A percentile compares a stretch with the other conserved stretches of the same genome.
These are phyloP conservation scores for Spondyliosoma cantharus DNA, from an alignment of 2,797 vertebrate species.

Conservation along the genomic window DNA sequence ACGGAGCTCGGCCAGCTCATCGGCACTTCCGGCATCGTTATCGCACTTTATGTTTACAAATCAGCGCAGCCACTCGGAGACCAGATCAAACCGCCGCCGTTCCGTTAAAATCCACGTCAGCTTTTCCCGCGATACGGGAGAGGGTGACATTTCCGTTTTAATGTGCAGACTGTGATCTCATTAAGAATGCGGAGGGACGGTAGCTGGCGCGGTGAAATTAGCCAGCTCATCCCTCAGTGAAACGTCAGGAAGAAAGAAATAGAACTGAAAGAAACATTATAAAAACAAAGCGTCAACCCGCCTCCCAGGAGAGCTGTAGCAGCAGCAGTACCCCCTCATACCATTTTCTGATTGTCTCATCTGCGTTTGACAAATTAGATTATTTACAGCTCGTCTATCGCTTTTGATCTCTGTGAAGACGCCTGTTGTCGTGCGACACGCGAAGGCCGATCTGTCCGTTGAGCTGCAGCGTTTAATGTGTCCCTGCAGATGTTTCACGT, in stretches of 20 bases:
- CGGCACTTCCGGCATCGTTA: constrained; percentile 56
- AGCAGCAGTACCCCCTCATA: constrained; percentile 17
- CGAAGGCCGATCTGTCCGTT: constrained; percentile 9
- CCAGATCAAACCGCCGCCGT: constrained; percentile 50
- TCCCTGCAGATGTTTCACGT: constrained; percentile 90
- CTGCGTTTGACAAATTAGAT: constrained; percentile 19
- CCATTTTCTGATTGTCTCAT: constrained; percentile 25
- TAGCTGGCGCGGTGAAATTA: constrained; percentile 31
- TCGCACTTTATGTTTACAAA: constrained; percentile 48
- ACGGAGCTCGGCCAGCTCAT: constrained; percentile 44
- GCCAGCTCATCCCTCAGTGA: constrained; percentile 29
- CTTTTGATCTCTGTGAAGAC: neutral
- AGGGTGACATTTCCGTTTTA: constrained; percentile 57
- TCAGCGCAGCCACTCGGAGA: constrained; percentile 28
- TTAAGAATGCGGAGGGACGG: constrained; percentile 52
- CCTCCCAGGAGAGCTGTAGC: neutral
- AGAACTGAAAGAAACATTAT: constrained; percentile 12
- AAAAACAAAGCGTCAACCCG: constrained; percentile 11
- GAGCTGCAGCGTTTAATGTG: constrained; percentile 45
- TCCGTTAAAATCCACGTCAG: constrained; percentile 9
- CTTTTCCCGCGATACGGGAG: constrained; percentile 32
- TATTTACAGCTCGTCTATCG: too few species aligned
- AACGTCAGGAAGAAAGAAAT: neutral
- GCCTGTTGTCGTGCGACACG: constrained; percentile 20
- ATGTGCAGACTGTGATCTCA: constrained; percentile 45